Conservation (phyloP, 1,140 invertebrate species). For the Camponotus floridanus region DNA sequence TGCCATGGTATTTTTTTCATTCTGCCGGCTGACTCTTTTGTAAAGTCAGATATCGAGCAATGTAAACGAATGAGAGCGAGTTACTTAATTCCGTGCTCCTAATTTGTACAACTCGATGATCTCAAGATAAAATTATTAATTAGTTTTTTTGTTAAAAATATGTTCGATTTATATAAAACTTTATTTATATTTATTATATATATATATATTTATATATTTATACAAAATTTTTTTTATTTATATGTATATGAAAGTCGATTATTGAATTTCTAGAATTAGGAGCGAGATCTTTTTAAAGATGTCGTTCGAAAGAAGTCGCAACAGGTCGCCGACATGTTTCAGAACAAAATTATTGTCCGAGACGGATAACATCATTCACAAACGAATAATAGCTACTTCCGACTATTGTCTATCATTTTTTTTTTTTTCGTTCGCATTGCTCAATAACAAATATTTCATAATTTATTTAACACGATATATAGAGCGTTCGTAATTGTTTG, state of each 20-base stretch:
- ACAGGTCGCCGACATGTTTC: not conserved
- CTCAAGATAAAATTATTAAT: constrained; percentile 41
- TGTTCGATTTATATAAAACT: constrained; percentile 30
- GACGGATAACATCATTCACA: constrained; percentile 14
- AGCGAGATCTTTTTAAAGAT: not conserved
- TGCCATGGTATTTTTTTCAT: constrained; percentile 32
- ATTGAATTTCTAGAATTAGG: constrained; percentile 33
- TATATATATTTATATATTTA: constrained; percentile 22
- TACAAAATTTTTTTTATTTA: constrained; percentile 29
- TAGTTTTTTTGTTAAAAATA: constrained; percentile 37
- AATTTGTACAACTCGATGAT: constrained; percentile 40
- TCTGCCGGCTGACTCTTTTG: constrained; percentile 15
- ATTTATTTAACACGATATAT: constrained; percentile 35
- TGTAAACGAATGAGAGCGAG: constrained; percentile 49
- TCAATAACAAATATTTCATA: constrained; percentile 47
- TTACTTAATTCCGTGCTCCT: constrained; percentile 23
- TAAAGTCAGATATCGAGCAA: constrained; percentile 44
- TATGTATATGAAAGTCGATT: not conserved
- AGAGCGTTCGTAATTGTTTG: constrained; percentile 35
- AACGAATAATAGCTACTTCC: constrained; percentile 12
- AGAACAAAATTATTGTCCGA: constrained; percentile 51
- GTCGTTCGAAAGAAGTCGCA: constrained; percentile 25
- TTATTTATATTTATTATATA: constrained; percentile 26
- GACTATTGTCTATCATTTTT: not conserved
- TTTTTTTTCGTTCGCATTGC: constrained; percentile 45